Conservation (phyloP, 2,113 vertebrate genomes). For the Salvelinus fontinalis region DNA sequence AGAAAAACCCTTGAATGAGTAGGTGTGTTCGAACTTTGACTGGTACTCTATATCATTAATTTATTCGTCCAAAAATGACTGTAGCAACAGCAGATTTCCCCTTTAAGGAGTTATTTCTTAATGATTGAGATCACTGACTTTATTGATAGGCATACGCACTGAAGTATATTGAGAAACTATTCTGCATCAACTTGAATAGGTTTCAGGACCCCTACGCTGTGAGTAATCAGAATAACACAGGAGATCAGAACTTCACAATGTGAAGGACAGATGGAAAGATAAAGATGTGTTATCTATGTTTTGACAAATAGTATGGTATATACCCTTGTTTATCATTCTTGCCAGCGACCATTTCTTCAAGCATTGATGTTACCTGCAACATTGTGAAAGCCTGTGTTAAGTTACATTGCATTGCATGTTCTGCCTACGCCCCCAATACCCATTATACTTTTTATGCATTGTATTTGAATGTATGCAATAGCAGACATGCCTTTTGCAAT, state of each 20-base stretch:
- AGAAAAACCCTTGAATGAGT: no score
- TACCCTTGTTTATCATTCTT: not conserved
- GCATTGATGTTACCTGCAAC: not conserved
- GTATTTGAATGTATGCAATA: no score
- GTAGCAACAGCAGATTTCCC: no score
- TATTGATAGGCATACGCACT: no score
- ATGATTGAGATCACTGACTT: no score
- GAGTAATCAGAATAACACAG: not conserved
- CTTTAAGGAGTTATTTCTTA: no score
- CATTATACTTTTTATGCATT: not conserved
- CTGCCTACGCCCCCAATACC: not conserved
- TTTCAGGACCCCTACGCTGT: not conserved
- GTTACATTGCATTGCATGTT: no score
- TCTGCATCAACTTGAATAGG: not conserved
- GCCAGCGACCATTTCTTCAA: not conserved
- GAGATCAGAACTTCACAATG: not conserved
- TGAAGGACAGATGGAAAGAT: not conserved
- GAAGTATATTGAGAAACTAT: not conserved
- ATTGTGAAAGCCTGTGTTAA: not conserved
- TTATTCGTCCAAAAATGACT: no score
- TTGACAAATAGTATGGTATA: not conserved
- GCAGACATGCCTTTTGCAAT: not conserved
- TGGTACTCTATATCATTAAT: no score
- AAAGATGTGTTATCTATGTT: constrained; percentile 3
- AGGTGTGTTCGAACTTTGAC: no score